Percentiles rank a stretch among this genome's conserved stretches.
phyloP scores from a whole-genome alignment of 2,113 vertebrate genomes.

The Equus przewalskii region DNA sequence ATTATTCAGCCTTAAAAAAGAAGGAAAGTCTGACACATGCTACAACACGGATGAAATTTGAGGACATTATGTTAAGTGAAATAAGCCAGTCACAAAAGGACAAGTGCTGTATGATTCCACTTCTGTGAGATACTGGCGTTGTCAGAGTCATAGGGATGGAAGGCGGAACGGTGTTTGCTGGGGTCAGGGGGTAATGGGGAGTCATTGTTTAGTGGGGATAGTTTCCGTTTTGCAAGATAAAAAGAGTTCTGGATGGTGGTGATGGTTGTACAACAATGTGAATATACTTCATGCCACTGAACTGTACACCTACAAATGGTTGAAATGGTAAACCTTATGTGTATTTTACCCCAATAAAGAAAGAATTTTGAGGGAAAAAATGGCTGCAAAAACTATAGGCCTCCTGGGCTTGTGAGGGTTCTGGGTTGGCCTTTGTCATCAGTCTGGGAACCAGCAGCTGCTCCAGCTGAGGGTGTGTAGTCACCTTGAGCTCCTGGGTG shows the following conservation, averaged over 20 bases:
- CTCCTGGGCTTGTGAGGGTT: background rate
- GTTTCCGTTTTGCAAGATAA: background rate
- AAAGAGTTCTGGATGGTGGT: background rate
- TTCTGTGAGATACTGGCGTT: background rate
- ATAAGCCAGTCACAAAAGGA: too few relatives aligned
- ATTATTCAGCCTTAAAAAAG: background rate
- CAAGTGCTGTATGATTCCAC: rapidly evolving
- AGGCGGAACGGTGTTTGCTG: background rate
- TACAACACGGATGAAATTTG: background rate
- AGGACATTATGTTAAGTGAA: background rate
- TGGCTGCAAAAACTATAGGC: too few relatives aligned
- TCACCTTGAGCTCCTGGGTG: background rate
- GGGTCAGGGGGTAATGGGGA: background rate
- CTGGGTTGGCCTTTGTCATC: background rate
- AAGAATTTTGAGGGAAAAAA: background rate
- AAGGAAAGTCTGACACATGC: background rate
- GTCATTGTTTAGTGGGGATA: background rate
- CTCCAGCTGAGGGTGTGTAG: background rate
- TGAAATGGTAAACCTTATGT: background rate
- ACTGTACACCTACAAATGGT: background rate
- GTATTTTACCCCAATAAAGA: background rate
- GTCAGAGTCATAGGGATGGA: background rate
- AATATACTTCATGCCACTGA: background rate
- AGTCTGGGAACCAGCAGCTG: background rate
- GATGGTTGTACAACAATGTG: rapidly evolving